Conservation (phyloP, 2,797 vertebrate genomes). For the Chrysocyon brachyurus region DNA sequence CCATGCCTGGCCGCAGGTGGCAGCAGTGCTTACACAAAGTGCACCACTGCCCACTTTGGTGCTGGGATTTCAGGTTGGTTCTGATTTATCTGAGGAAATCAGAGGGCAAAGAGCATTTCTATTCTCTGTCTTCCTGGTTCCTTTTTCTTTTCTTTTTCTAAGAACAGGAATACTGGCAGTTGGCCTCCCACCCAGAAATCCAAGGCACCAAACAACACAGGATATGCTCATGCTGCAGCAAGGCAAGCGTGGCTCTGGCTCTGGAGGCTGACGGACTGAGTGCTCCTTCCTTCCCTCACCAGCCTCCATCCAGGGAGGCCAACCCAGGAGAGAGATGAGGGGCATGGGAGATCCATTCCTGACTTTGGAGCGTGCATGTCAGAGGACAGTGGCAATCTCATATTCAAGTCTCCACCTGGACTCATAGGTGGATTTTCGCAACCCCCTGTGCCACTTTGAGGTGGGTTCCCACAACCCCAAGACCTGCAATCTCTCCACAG, state of each 20-base stretch:
- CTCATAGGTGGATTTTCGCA: background rate
- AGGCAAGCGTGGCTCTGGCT: background rate
- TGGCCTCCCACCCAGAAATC: background rate
- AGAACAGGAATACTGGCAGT: background rate
- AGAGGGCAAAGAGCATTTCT: background rate
- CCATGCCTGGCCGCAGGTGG: background rate
- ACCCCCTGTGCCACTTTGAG: rapidly evolving
- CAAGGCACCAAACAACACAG: background rate
- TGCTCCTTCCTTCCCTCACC: background rate
- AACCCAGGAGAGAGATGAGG: background rate
- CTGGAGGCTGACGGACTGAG: too few species aligned
- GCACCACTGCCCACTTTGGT: too few species aligned
- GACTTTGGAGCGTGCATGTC: background rate
- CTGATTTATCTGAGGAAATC: background rate
- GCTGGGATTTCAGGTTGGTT: background rate
- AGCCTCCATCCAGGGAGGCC: background rate
- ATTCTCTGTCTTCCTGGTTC: background rate
- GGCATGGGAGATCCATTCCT: background rate
- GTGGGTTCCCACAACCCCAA: background rate
- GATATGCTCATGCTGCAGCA: background rate
- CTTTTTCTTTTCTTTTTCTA: background rate
- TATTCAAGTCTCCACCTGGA: background rate
- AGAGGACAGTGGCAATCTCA: background rate
- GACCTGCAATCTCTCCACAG: background rate
- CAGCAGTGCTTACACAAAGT: background rate